phyloP scores from a whole-genome alignment of 2,888 invertebrate genomes.

The Scaptomyza polygonia region DNA sequence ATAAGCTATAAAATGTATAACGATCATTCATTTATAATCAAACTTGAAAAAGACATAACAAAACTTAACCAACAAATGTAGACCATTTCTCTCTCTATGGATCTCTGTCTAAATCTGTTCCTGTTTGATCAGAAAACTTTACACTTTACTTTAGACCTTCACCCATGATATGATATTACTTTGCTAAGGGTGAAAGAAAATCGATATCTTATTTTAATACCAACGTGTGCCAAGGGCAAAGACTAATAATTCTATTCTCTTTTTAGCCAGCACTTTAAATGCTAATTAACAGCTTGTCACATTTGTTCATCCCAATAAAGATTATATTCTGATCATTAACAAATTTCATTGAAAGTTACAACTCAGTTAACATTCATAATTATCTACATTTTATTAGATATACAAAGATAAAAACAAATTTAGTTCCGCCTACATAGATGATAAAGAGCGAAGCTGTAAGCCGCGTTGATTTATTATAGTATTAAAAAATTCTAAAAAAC shows the following conservation, averaged over 20 bases:
- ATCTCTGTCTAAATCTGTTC: background rate
- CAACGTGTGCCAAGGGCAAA: slow-evolving; percentile 53
- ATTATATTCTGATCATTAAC: slow-evolving; percentile 14
- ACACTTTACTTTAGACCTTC: background rate
- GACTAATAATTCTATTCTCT: slow-evolving; percentile 14
- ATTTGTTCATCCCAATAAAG: background rate
- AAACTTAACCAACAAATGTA: background rate
- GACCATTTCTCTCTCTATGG: background rate
- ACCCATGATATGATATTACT: slow-evolving; percentile 2
- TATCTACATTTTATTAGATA: slow-evolving; percentile 41
- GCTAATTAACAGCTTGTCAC: slow-evolving; percentile 49
- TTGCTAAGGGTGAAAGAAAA: slow-evolving; percentile 18
- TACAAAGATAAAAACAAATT: slow-evolving; percentile 1
- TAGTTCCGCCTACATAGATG: slow-evolving; percentile 30
- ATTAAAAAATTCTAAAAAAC: slow-evolving; percentile 31
- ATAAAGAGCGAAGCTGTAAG: slow-evolving; percentile 5
- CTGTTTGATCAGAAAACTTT: too few species aligned
- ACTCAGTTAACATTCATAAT: slow-evolving; percentile 16
- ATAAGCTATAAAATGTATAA: background rate
- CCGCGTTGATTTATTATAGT: slow-evolving; percentile 38
- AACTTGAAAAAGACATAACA: slow-evolving; percentile 6
- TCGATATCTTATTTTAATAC: slow-evolving; percentile 13
- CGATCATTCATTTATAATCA: background rate
- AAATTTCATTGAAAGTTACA: slow-evolving; percentile 31
- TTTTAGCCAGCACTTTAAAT: slow-evolving; percentile 18